Evolutionary conservation across 1,140 invertebrate genomes (phyloP).

Genomic region (Teleopsis dalmanni): DNA sequence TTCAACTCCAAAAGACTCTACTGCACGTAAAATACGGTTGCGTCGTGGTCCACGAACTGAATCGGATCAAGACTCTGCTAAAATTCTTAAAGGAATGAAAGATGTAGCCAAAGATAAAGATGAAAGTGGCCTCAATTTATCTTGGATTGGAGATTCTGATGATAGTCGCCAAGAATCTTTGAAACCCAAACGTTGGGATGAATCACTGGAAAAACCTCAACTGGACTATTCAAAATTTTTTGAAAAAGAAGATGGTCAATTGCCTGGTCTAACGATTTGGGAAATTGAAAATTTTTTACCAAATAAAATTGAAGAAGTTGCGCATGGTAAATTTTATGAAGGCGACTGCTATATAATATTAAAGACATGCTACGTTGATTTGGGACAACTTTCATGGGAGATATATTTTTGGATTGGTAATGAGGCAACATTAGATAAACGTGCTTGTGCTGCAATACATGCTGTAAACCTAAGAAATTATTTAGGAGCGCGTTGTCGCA

Average conservation of each 20-base stretch:
- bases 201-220: constrained; percentile 87
- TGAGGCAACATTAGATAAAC: constrained; percentile 92
- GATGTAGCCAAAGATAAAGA: constrained; percentile 77
- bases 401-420: constrained; percentile 99
- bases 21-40: constrained; percentile 85
- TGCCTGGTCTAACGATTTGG: constrained; percentile 83
- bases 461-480: constrained; percentile 96
- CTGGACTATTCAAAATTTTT: constrained; percentile 99
- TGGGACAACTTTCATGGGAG: constrained; percentile 81
- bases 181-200: constrained; percentile 85
- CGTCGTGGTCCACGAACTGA: constrained; percentile 65
- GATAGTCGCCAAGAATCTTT: constrained; percentile 27
- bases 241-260: constrained; percentile 92
- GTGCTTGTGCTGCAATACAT: constrained; percentile 97
- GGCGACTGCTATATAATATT: constrained; percentile 98
- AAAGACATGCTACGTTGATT: constrained; percentile 82
- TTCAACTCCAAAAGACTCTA: constrained; percentile 66
- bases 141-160: constrained; percentile 16
- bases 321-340: constrained; percentile 97
- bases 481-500: constrained; percentile 90
- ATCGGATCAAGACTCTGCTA: constrained; percentile 86
- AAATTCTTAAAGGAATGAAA: constrained; percentile 96
- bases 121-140: constrained; percentile 5
- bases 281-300: constrained; percentile 99
- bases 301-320: constrained; percentile 82